These are phyloP conservation scores for Sesamia nonagrioides DNA, from an alignment of 1,140 invertebrate species.

Conservation along the genomic window DNA sequence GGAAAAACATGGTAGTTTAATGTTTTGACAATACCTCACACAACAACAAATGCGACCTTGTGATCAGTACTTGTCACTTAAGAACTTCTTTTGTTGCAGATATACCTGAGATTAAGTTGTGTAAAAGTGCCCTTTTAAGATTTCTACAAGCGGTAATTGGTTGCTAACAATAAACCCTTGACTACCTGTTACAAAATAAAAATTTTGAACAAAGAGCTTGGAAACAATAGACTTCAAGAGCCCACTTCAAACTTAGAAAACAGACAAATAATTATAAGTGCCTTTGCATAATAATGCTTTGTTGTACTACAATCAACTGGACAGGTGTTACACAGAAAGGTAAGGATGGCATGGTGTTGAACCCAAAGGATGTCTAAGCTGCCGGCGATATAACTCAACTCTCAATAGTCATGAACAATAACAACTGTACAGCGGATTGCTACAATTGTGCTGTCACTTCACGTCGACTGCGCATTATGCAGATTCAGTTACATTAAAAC, in stretches of 20 bases:
- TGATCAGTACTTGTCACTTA: not conserved
- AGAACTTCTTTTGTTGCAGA: not conserved
- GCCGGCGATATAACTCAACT: constrained; percentile 9
- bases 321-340: not conserved
- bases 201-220: not conserved
- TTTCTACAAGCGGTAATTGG: constrained; percentile 5
- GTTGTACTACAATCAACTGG: constrained; percentile 15
- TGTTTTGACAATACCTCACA: no score
- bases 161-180: not conserved
- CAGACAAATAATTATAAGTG: constrained; percentile 1
- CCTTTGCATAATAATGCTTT: constrained; percentile 14
- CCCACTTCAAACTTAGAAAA: constrained; percentile 22
- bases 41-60: not conserved
- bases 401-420: constrained; percentile 35
- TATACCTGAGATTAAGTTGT: not conserved
- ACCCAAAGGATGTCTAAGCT: not conserved
- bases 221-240: constrained; percentile 21
- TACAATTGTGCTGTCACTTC: constrained; percentile 48
- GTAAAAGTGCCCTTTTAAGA: constrained; percentile 5
- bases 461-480: constrained; percentile 47
- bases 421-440: constrained; percentile 30
- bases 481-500: constrained; percentile 55
- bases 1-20: no score
- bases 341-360: not conserved
- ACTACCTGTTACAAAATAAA: constrained; percentile 31